phyloP scores from a whole-genome alignment of 2,797 vertebrate genomes.

The Champsocephalus esox region DNA sequence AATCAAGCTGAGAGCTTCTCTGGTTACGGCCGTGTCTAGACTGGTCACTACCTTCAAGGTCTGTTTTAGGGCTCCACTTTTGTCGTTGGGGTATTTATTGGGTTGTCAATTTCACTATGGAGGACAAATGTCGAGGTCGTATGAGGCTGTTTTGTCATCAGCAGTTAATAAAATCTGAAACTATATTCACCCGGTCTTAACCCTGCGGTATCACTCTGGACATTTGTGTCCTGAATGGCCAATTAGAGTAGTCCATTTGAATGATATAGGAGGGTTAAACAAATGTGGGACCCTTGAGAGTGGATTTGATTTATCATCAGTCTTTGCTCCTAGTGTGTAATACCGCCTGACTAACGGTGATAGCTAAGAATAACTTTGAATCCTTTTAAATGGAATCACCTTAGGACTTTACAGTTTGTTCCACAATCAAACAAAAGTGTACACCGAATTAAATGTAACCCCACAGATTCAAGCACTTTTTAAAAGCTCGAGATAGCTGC shows the following conservation, averaged over 20 bases:
- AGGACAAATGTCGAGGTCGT: neutral
- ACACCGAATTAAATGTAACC: neutral
- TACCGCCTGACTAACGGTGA: neutral
- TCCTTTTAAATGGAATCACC: neutral
- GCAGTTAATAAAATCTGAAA: neutral
- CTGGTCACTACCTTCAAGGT: constrained; percentile 5
- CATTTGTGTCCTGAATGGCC: too few species aligned
- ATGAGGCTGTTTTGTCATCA: neutral
- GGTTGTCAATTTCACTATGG: neutral
- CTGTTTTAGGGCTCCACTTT: neutral
- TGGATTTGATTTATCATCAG: neutral
- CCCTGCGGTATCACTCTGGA: too few species aligned
- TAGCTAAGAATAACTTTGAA: neutral
- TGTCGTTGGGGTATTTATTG: neutral
- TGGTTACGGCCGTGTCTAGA: constrained; percentile 42
- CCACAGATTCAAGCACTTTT: neutral
- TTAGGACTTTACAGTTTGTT: neutral
- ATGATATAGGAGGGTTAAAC: neutral
- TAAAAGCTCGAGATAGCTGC: neutral
- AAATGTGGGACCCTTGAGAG: neutral
- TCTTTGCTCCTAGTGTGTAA: constrained; percentile 1
- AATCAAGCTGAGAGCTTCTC: constrained; percentile 41
- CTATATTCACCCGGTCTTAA: too few species aligned
- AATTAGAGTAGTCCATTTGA: too few species aligned
- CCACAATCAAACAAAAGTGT: neutral